Conservation (phyloP, 2,797 vertebrate species). For the Meda fulgida region DNA sequence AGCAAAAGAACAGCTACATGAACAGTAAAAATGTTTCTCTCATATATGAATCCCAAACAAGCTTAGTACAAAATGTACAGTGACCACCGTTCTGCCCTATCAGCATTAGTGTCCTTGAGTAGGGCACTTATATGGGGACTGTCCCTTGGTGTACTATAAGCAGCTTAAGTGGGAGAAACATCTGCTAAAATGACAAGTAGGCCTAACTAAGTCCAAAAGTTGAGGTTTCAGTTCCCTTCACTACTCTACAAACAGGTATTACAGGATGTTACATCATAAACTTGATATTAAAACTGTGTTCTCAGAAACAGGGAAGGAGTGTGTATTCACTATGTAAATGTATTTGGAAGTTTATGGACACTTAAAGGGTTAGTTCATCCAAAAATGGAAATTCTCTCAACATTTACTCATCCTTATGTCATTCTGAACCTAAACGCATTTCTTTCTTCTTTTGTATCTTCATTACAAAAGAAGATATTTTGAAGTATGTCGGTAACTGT, state of each 20-base stretch:
- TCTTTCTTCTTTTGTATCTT: no score
- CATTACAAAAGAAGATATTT: not conserved
- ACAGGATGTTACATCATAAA: not conserved
- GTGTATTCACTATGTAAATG: not conserved
- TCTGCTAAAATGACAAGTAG: not conserved
- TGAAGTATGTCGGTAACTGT: no score
- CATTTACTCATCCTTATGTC: not conserved
- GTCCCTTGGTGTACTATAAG: conserved; percentile 8
- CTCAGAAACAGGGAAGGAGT: not conserved
- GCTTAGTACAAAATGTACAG: not conserved
- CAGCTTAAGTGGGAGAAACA: not conserved
- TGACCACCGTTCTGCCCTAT: not conserved
- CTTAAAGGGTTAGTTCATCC: not conserved
- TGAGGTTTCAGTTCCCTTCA: conserved; percentile 12
- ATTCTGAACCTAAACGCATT: no score
- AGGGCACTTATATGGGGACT: not conserved
- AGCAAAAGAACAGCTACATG: not conserved
- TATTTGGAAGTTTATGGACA: not conserved
- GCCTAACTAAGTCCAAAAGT: not conserved
- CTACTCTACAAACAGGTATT: not conserved
- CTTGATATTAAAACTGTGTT: conserved; percentile 3
- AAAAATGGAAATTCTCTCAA: not conserved
- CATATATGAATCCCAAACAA: not conserved
- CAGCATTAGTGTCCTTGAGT: conserved; percentile 5
- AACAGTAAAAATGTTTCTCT: not conserved